Evolutionary conservation across 1,140 invertebrate genomes (phyloP).

Genomic region (Agraylea sexmaculata): DNA sequence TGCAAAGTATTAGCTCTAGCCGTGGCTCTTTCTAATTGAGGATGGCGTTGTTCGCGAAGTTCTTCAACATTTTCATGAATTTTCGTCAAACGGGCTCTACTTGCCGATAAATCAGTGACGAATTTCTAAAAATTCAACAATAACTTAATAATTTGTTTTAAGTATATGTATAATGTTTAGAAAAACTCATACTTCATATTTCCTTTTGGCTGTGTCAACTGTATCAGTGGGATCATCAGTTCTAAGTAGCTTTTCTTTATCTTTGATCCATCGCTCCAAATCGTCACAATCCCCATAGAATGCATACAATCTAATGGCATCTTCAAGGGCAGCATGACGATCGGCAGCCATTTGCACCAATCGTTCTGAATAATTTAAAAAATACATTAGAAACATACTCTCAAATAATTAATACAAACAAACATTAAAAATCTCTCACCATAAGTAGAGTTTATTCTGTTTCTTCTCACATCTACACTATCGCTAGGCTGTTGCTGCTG

Average conservation of each 20-base stretch:
- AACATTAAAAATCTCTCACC: slow-evolving; percentile 23
- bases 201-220: slow-evolving; percentile 87
- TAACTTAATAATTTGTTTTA: background rate
- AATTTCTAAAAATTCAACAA: slow-evolving; percentile 56
- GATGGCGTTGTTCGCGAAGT: slow-evolving; percentile 74
- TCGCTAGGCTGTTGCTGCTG: slow-evolving; percentile 36
- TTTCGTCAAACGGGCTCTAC: slow-evolving; percentile 76
- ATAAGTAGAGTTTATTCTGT: slow-evolving; percentile 70
- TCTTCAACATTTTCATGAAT: slow-evolving; percentile 83
- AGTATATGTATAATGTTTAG: slow-evolving; percentile 3
- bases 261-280: slow-evolving; percentile 94
- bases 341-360: slow-evolving; percentile 67
- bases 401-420: too few relatives aligned
- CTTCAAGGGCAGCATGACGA: slow-evolving; percentile 74
- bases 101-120: slow-evolving; percentile 88
- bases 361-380: slow-evolving; percentile 35
- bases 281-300: slow-evolving; percentile 98
- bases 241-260: slow-evolving; percentile 81
- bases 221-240: slow-evolving; percentile 76
- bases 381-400: background rate
- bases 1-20: slow-evolving; percentile 73
- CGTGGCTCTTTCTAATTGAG: slow-evolving; percentile 77
- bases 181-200: slow-evolving; percentile 65
- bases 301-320: slow-evolving; percentile 83
- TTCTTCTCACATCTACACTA: slow-evolving; percentile 72